A percentile compares a stretch with the other conserved stretches of the same genome.
phyloP scores from a whole-genome alignment of 1,140 invertebrate species.

The Pachypeltis micranthus region DNA sequence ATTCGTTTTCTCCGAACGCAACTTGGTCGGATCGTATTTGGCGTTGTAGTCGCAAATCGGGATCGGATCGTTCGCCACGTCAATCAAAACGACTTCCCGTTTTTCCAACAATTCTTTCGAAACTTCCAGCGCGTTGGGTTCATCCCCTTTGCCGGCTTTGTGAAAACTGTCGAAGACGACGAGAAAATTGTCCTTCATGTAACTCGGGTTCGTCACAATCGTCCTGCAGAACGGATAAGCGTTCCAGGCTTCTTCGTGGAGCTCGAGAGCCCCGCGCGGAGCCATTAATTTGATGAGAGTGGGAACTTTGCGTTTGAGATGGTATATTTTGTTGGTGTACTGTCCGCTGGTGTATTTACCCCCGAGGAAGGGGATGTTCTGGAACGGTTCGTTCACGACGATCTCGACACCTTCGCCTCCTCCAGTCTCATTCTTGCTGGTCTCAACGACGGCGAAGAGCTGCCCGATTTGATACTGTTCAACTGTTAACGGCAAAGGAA shows the following conservation, averaged over 20 bases:
- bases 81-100: conserved; percentile 62
- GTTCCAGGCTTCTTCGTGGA: conserved; percentile 98
- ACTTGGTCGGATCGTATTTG: conserved; percentile 88
- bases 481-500: conserved; percentile 90
- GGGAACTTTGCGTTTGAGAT: conserved; percentile 90
- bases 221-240: conserved; percentile 98
- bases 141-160: conserved; percentile 81
- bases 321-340: conserved; percentile 96
- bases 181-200: conserved; percentile 83
- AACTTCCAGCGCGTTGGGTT: conserved; percentile 91
- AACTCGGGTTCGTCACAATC: conserved; percentile 87
- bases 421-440: conserved; percentile 63
- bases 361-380: conserved; percentile 27
- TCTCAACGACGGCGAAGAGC: conserved; percentile 97
- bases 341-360: conserved; percentile 57
- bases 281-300: conserved; percentile 78
- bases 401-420: conserved; percentile 97
- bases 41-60: conserved; percentile 48
- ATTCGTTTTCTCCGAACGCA: conserved; percentile 75
- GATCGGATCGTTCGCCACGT: conserved; percentile 5
- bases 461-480: conserved; percentile 97
- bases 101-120: conserved; percentile 68
- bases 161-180: conserved; percentile 97
- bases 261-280: conserved; percentile 89
- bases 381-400: conserved; percentile 91